Base-by-base conservation (phyloP, 2,113 vertebrate species). In the Craseonycteris thonglongyai region DNA sequence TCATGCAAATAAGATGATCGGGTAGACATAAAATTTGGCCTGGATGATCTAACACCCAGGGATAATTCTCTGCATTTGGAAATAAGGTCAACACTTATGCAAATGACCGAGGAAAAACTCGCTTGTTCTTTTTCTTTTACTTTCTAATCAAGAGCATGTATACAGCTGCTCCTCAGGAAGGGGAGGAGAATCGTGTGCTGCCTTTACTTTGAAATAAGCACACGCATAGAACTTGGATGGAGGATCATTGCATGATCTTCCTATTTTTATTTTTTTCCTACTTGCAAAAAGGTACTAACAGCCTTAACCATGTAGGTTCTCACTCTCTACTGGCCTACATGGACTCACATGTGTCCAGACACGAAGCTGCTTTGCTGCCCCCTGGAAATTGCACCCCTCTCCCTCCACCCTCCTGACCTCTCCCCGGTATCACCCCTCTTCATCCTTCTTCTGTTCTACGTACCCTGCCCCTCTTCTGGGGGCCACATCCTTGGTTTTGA, bases 41-140 rank as follows among this genome's bases (percentile, higher is more conserved):
- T 14, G 10, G 54, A 30, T 85, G 24, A 16, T 74, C 66, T 35
- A 59, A 76, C 88, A 89, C 26, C 13, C 49, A 85, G 56, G 81
- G 42, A 19, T 83, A 35, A 40, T 82, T 84, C 85, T 87, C 88
- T 69, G 56, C 51, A 21, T 93, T 96, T 93, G 71, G 79, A 79
- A 94, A 54, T 59, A 47, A 74, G 51, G 54, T 89, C 65, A 69
- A 82, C 69, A 40, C 38, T 59, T 84, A 72, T 15, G 54, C 61
- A 85, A 28, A 88, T 78, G 21, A 58, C 71, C 76, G 90, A 49
- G 81, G 51, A 24, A 90, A 90, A 71, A 22, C n/a, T 79, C 6
- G 4, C 21, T 38, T 92, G n/a, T n/a, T n/a, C 94, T 93, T 94
- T 88, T n/a, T 65, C 8, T 72, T 94, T 42, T 18, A 38, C 18